Evolutionary conservation across 2,888 invertebrate species (phyloP).

Genomic region (Agonopterix subpropinquella): DNA sequence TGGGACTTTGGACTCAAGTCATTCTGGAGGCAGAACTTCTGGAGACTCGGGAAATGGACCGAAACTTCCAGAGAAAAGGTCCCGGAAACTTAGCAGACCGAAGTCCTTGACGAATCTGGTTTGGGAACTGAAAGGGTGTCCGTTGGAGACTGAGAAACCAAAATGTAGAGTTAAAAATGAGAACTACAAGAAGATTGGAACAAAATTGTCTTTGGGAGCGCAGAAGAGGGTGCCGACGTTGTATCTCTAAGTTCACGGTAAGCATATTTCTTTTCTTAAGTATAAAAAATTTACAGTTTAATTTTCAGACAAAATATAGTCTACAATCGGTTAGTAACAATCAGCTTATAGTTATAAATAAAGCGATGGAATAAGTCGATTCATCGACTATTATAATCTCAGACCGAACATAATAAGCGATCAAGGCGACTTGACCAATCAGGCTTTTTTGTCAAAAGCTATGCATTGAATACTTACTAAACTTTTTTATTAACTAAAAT

Average conservation of each 20-base stretch:
- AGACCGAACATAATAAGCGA: no score
- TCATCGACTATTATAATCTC: no score
- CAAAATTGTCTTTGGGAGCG: conserved; percentile 68
- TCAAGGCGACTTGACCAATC: no score
- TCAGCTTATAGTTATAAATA: no score
- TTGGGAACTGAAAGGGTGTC: conserved; percentile 81
- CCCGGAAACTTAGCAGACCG: conserved; percentile 87
- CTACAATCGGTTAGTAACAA: no score
- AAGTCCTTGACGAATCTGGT: conserved; percentile 91
- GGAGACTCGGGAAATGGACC: conserved; percentile 87
- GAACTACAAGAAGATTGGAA: conserved; percentile 68
- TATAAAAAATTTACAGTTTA: background rate
- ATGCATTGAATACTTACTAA: no score
- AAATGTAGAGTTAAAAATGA: conserved; percentile 70
- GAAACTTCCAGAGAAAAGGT: conserved; percentile 89
- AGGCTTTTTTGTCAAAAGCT: no score
- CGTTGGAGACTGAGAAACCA: conserved; percentile 64
- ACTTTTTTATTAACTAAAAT: no score
- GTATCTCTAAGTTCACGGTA: conserved; percentile 67
- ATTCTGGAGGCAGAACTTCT: conserved; percentile 90
- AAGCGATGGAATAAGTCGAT: no score
- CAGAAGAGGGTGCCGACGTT: conserved; percentile 75
- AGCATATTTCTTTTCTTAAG: conserved; percentile 21
- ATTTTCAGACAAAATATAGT: no score
- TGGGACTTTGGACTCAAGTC: conserved; percentile 92